Percentiles rank a stretch among this genome's conserved stretches.
phyloP scores from a whole-genome alignment of 2,797 vertebrate species.

The Hydrolagus colliei region DNA sequence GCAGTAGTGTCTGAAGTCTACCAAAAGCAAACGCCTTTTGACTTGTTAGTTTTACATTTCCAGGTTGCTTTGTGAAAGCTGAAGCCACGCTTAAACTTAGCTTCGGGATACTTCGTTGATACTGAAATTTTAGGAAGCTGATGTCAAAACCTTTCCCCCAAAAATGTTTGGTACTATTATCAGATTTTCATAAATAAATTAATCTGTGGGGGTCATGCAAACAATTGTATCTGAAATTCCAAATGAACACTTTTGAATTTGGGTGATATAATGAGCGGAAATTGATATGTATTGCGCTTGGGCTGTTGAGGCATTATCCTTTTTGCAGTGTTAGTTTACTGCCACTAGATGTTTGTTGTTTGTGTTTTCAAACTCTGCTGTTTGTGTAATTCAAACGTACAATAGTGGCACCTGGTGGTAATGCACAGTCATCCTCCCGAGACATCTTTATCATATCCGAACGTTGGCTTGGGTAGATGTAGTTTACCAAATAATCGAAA shows the following conservation, averaged over 20 bases:
- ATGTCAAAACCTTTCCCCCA: too few relatives aligned
- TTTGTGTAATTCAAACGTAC: not conserved
- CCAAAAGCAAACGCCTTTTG: not conserved
- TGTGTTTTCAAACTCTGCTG: not conserved
- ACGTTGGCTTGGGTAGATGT: too few relatives aligned
- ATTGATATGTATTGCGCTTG: not conserved
- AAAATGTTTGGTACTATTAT: too few relatives aligned
- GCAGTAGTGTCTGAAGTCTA: too few relatives aligned
- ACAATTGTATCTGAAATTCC: not conserved
- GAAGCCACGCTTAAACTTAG: too few relatives aligned
- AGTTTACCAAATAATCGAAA: not conserved
- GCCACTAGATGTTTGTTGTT: not conserved
- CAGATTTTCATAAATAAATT: not conserved
- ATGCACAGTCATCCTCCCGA: not conserved
- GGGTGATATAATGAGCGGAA: not conserved
- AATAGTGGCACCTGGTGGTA: conserved; percentile 28
- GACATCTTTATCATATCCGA: too few relatives aligned
- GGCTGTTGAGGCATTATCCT: not conserved
- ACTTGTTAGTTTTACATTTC: not conserved
- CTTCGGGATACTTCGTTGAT: too few relatives aligned
- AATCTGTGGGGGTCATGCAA: not conserved
- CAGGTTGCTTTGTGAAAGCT: not conserved
- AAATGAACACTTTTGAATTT: not conserved
- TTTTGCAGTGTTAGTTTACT: not conserved
- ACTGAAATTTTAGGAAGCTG: too few relatives aligned